phyloP scores from a whole-genome alignment of 2,888 invertebrate genomes.

The Melitaea athalia region DNA sequence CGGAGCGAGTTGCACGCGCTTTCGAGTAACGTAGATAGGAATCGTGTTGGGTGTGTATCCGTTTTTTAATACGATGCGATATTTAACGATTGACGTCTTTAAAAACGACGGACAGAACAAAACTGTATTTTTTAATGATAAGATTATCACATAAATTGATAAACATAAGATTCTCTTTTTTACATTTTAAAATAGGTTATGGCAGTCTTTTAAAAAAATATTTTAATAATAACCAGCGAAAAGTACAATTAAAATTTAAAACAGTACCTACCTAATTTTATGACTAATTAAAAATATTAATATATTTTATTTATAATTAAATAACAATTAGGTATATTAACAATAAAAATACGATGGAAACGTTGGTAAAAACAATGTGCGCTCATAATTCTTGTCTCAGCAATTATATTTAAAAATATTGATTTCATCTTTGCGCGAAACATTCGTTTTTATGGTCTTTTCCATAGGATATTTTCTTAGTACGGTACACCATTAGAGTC shows the following conservation, averaged over 20 bases:
- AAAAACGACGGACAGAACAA: not conserved
- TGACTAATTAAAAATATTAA: too few species aligned
- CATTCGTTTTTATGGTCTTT: slow-evolving; percentile 36
- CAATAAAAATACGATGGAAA: slow-evolving; percentile 54
- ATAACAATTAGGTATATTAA: not conserved
- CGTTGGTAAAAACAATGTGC: slow-evolving; percentile 55
- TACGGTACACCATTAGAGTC: slow-evolving; percentile 23
- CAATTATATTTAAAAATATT: slow-evolving; percentile 79
- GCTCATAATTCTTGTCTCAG: slow-evolving; percentile 76
- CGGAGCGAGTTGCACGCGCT: slow-evolving; percentile 73
- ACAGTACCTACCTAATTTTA: too few species aligned
- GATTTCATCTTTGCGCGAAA: slow-evolving; percentile 70
- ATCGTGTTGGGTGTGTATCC: slow-evolving; percentile 58
- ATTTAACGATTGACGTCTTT: not conserved
- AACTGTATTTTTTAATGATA: too few species aligned
- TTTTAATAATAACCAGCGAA: too few species aligned
- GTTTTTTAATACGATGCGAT: slow-evolving; percentile 46
- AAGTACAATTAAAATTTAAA: too few species aligned
- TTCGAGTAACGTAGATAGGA: slow-evolving; percentile 65
- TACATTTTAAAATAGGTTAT: too few species aligned
- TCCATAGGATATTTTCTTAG: slow-evolving; percentile 29
- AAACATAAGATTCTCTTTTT: too few species aligned
- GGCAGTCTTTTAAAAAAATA: too few species aligned
- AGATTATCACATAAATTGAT: too few species aligned
- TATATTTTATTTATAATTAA: too few species aligned